Base-by-base conservation (phyloP, 2,797 vertebrate species). In the Cirrhinus molitorella region DNA sequence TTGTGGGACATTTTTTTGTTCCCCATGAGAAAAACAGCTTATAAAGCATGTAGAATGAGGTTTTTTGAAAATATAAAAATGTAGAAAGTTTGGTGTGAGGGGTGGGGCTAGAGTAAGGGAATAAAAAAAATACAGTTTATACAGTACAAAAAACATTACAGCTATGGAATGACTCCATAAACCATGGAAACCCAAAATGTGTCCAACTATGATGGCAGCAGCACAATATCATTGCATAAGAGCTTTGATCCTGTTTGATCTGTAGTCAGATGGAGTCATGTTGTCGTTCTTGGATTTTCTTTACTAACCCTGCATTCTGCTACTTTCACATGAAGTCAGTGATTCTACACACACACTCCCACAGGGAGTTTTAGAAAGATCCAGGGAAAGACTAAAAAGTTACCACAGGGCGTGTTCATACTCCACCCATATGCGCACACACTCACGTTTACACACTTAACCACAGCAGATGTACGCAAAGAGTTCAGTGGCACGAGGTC, bases 371-470 rank as follows among this genome's bases (percentile, higher is more conserved):
- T 85, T 78, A 81, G n/a, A 80, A 72, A 79, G 73, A 57, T 40
- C 73, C 67, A 73, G 43, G 49, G 67, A 72, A 25, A 66, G 74
- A 65, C 71, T 34, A 66, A 85, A n/a, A 45, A 75, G 59, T 83
- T 74, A 88, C 85, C 83, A 83, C 83, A 85, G 86, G 86, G 86
- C 34, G 83, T 83, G 83, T 80, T 72, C 59, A 76, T 67, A 80
- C 87, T 80, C 83, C 83, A 83, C 71, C 83, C 83, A 17, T 61
- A 19, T 66, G 11, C 23, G 21, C 45, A 43, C 68, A 82, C 71
- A 67, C 81, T 28, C 43, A 53, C 21, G 4, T 63, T 65, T 49
- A 85, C 79, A 81, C 79, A 81, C 65, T n/a, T 43, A 57, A n/a
- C 80, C 80, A 79, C 65, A 70, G 76, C 45, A 79, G 51, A 65